A percentile compares a stretch with the other conserved stretches of the same genome.
These are phyloP conservation scores for Gambelia wislizenii DNA, from an alignment of 2,797 vertebrate species.

Conservation along the genomic window DNA sequence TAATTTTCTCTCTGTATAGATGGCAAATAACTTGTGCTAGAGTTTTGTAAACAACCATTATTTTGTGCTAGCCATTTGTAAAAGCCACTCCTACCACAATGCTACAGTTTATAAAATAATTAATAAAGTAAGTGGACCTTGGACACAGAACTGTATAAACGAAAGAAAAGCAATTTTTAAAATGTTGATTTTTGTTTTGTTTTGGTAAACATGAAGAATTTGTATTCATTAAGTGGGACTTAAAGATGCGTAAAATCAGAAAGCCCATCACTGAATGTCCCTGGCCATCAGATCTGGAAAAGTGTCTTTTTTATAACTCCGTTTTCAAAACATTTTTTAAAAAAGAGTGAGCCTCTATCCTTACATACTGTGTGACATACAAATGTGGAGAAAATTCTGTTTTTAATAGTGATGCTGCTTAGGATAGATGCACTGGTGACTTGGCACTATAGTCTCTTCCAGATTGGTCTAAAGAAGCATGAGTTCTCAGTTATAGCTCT, in stretches of 20 bases:
- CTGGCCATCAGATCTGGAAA: neutral
- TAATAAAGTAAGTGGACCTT: neutral
- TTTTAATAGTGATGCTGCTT: neutral
- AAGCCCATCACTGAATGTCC: neutral
- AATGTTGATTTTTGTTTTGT: neutral
- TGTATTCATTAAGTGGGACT: neutral
- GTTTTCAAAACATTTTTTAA: neutral
- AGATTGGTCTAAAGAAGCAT: too few species aligned
- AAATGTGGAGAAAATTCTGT: neutral
- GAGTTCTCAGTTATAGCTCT: too few species aligned
- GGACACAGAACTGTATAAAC: neutral
- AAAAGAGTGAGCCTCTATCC: neutral
- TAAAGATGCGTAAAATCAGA: neutral
- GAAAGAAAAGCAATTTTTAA: neutral
- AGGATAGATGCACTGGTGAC: neutral
- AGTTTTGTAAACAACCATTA: neutral
- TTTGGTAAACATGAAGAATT: too few species aligned
- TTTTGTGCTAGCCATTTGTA: neutral
- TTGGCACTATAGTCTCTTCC: neutral
- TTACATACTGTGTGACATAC: neutral
- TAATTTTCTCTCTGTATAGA: neutral
- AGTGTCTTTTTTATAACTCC: neutral
- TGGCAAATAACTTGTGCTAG: neutral
- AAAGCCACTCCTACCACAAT: neutral
- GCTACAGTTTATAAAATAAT: neutral